A percentile compares a stretch with the other conserved stretches of the same genome.
These are phyloP conservation scores for Lepisosteus osseus DNA, from an alignment of 2,113 vertebrate species.

Conservation along the genomic window DNA sequence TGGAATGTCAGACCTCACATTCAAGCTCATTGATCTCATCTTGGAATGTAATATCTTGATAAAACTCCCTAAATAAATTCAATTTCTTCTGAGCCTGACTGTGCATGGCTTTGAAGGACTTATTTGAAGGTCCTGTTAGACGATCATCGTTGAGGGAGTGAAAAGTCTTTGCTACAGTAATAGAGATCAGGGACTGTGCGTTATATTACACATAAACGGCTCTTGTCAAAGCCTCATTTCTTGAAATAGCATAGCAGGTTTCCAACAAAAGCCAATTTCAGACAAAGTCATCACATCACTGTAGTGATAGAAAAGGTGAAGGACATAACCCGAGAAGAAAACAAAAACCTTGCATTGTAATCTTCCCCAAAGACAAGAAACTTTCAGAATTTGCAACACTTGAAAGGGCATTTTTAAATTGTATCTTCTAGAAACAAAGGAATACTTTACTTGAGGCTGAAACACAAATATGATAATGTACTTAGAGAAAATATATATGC, in stretches of 20 bases:
- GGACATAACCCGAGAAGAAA: not conserved
- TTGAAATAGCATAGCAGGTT: not conserved
- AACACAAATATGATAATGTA: no score
- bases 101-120: not conserved
- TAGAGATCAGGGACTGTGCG: not conserved
- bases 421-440: no score
- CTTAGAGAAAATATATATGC: no score
- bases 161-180: not conserved
- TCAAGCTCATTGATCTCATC: no score
- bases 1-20: no score
- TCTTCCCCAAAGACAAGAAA: not conserved
- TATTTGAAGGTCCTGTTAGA: not conserved
- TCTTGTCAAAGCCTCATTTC: not conserved
- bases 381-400: no score
- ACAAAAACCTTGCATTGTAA: not conserved
- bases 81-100: not conserved
- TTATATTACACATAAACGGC: not conserved
- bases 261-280: constrained; percentile 19
- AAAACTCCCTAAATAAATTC: not conserved
- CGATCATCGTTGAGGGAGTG: not conserved
- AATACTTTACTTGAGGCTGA: no score
- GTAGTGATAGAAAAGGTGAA: not conserved
- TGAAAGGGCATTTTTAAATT: no score
- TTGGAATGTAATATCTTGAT: not conserved
- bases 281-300: constrained; percentile 7